Conservation (phyloP, 2,113 vertebrate genomes). For the Channa argus region DNA sequence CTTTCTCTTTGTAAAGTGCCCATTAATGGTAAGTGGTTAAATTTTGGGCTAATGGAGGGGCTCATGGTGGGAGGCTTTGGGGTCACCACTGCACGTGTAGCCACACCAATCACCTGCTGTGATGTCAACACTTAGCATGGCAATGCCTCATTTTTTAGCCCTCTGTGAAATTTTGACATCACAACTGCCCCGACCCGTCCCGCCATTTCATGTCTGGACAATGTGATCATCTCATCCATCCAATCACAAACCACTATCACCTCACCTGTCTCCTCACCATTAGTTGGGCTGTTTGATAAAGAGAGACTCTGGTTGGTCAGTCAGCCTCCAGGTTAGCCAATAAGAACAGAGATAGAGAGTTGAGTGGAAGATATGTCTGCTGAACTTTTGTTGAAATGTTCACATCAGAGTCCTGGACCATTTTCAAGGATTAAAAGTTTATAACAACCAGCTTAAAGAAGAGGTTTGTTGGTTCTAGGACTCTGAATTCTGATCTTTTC, state of each 20-base stretch:
- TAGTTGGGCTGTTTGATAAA: conserved; percentile 69
- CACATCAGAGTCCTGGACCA: conserved; percentile 44
- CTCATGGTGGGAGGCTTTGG: conserved; percentile 69
- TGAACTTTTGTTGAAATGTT: conserved; percentile 49
- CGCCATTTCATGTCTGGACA: conserved; percentile 23
- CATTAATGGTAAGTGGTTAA: conserved; percentile 99
- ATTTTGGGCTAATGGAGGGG: conserved; percentile 74
- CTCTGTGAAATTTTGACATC: conserved; percentile 75
- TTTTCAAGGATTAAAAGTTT: background rate
- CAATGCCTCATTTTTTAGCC: conserved; percentile 73
- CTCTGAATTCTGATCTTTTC: conserved; percentile 63
- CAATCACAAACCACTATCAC: conserved; percentile 55
- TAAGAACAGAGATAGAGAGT: conserved; percentile 72
- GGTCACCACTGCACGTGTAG: conserved; percentile 80
- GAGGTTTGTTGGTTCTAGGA: conserved; percentile 55
- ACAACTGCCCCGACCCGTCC: conserved; percentile 51
- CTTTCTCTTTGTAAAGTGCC: conserved; percentile 98
- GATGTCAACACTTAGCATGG: conserved; percentile 82
- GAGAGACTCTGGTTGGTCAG: conserved; percentile 76
- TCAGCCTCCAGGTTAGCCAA: conserved; percentile 77
- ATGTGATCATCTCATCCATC: conserved; percentile 57
- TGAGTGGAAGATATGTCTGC: conserved; percentile 44
- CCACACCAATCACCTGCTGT: conserved; percentile 79
- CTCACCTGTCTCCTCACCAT: conserved; percentile 57
- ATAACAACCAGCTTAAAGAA: conserved; percentile 1